Percentiles rank a stretch among this genome's conserved stretches.
Evolutionary conservation across 2,888 invertebrate genomes (phyloP).

Genomic region (Cantharis nigra): DNA sequence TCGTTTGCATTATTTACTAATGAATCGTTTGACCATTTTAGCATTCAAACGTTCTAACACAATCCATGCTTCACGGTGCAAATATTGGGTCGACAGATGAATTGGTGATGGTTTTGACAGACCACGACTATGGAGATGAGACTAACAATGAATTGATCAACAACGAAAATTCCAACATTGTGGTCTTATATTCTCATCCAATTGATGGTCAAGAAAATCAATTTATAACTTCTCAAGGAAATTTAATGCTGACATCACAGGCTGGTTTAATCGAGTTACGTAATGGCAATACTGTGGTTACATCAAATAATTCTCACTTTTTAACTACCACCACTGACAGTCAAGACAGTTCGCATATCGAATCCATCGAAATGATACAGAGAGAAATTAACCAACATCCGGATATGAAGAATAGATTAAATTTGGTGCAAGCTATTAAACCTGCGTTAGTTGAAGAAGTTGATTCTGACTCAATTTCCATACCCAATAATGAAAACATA

Average conservation of each 20-base stretch:
- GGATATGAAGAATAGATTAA: slow-evolving; percentile 13
- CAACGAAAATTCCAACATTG: slow-evolving; percentile 64
- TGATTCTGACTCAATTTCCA: not conserved
- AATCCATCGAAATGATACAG: slow-evolving; percentile 56
- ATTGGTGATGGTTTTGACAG: slow-evolving; percentile 67
- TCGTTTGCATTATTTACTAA: not conserved
- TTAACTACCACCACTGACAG: slow-evolving; percentile 38
- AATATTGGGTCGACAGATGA: slow-evolving; percentile 61
- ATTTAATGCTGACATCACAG: slow-evolving; percentile 54
- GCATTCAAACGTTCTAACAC: slow-evolving; percentile 43
- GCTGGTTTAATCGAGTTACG: slow-evolving; percentile 52
- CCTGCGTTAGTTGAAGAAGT: slow-evolving; percentile 1
- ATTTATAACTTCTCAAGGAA: slow-evolving; percentile 57
- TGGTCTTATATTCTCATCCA: slow-evolving; percentile 67
- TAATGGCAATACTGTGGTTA: slow-evolving; percentile 43
- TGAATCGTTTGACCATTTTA: not conserved
- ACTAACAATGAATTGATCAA: slow-evolving; percentile 54
- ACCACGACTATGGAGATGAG: slow-evolving; percentile 63
- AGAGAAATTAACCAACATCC: slow-evolving; percentile 49
- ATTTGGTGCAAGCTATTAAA: slow-evolving; percentile 11
- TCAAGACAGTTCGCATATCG: slow-evolving; percentile 40
- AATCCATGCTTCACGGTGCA: slow-evolving; percentile 49
- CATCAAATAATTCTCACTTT: slow-evolving; percentile 37
- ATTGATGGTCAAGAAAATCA: slow-evolving; percentile 62
- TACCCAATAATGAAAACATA: not conserved